A percentile compares a stretch with the other conserved stretches of the same genome.
These are phyloP conservation scores for Centropus bengalensis DNA, from an alignment of 2,113 vertebrate species.

Conservation along the genomic window DNA sequence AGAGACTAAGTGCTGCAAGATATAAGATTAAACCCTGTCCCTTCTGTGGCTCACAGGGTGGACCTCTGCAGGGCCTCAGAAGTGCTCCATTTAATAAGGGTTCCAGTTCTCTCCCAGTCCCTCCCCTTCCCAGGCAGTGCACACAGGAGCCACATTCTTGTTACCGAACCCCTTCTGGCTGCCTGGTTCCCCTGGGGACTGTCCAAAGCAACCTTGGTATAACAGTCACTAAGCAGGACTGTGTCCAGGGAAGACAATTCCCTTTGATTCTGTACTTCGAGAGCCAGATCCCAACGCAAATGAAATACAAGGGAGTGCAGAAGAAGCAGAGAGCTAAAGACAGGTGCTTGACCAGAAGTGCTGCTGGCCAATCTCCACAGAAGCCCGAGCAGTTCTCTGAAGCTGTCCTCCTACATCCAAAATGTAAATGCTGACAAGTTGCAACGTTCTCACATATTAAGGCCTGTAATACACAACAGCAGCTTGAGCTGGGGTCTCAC, in stretches of 20 bases:
- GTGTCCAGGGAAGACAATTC: not conserved
- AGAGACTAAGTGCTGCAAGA: conserved; percentile 49
- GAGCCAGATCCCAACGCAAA: not conserved
- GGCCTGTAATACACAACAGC: not conserved
- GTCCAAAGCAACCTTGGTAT: not conserved
- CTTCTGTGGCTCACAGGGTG: not conserved
- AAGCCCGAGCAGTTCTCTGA: not conserved
- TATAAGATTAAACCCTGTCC: not conserved
- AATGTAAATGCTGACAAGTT: not conserved
- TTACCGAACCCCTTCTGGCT: not conserved
- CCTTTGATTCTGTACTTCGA: not conserved
- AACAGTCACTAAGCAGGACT: not conserved
- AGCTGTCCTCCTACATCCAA: not conserved
- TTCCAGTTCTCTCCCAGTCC: not conserved
- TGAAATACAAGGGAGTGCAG: not conserved
- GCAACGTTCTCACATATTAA: not conserved
- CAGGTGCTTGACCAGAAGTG: not conserved
- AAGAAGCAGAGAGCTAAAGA: not conserved
- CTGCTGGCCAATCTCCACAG: not conserved
- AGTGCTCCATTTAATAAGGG: not conserved
- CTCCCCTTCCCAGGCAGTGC: not conserved
- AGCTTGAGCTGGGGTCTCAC: not conserved
- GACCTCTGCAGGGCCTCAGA: not conserved
- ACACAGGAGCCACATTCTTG: not conserved
- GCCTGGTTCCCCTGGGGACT: not conserved